These are phyloP conservation scores for Galeruca laticollis DNA, from an alignment of 2,888 invertebrate species.

Conservation along the genomic window DNA sequence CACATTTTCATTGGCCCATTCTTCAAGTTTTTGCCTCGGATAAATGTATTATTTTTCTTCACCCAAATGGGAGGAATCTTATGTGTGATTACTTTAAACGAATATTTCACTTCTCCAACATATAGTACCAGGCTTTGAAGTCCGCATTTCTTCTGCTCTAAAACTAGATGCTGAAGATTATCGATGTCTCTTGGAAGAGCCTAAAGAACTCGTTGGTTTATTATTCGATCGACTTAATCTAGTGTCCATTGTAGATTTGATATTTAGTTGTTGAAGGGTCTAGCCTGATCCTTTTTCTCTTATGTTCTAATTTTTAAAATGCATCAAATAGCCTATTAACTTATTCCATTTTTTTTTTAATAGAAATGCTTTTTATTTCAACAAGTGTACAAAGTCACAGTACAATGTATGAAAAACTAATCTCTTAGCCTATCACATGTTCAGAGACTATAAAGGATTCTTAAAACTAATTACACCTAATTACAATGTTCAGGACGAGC, in stretches of 20 bases:
- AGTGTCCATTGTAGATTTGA: conserved; percentile 82
- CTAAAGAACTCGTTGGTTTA: conserved; percentile 86
- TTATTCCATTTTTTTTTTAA: no score
- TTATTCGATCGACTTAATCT: conserved; percentile 86
- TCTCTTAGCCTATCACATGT: no score
- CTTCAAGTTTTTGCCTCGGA: no score
- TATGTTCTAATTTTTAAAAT: conserved; percentile 87
- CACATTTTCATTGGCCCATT: no score
- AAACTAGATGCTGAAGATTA: conserved; percentile 84
- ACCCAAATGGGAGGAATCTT: conserved; percentile 95
- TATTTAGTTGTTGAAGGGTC: conserved; percentile 86
- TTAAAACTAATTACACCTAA: no score
- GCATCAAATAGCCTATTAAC: conserved; percentile 95
- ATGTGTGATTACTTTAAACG: conserved; percentile 82
- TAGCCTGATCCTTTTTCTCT: conserved; percentile 88
- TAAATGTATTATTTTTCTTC: no score
- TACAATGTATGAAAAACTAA: no score
- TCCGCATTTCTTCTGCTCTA: conserved; percentile 91
- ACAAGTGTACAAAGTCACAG: no score
- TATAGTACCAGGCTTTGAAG: conserved; percentile 78
- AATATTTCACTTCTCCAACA: conserved; percentile 83
- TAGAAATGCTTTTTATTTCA: no score
- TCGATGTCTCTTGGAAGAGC: conserved; percentile 91
- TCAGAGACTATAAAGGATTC: no score
- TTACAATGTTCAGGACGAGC: no score